Percentiles rank a stretch among this genome's conserved stretches.
phyloP scores from a whole-genome alignment of 2,797 vertebrate genomes.

The Bradypodion pumilum region DNA sequence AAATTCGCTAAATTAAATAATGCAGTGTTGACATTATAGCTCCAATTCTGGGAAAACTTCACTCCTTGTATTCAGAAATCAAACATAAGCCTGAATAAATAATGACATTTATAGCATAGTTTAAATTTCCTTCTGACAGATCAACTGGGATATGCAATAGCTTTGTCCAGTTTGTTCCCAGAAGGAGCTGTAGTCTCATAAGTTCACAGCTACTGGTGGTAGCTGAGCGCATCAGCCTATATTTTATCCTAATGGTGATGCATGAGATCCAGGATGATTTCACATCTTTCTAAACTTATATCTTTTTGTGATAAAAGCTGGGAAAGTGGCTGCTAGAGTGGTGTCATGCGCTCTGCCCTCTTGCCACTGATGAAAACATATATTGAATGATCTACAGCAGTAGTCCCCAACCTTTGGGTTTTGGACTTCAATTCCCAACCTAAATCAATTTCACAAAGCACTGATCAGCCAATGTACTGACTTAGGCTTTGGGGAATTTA shows the following conservation, averaged over 20 bases:
- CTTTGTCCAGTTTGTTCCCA: not conserved
- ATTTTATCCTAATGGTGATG: not conserved
- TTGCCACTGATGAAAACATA: not conserved
- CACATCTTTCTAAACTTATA: not conserved
- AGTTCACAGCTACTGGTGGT: not conserved
- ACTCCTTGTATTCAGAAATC: not conserved
- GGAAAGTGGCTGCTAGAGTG: not conserved
- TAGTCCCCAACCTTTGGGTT: too few relatives aligned
- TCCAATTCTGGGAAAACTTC: not conserved
- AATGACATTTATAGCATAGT: not conserved
- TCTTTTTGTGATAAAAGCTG: slow-evolving; percentile 7
- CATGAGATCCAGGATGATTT: not conserved
- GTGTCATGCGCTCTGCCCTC: not conserved
- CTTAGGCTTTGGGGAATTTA: too few relatives aligned
- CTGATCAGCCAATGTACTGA: too few relatives aligned
- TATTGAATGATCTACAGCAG: not conserved
- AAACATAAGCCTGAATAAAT: not conserved
- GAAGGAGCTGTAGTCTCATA: accelerated
- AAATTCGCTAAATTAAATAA: not conserved
- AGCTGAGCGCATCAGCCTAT: not conserved
- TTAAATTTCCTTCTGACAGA: not conserved
- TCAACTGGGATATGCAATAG: not conserved
- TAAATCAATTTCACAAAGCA: too few relatives aligned
- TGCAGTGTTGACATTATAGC: not conserved
- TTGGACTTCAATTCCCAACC: too few relatives aligned